phyloP scores from a whole-genome alignment of 2,113 vertebrate species.

The Chionomys nivalis region DNA sequence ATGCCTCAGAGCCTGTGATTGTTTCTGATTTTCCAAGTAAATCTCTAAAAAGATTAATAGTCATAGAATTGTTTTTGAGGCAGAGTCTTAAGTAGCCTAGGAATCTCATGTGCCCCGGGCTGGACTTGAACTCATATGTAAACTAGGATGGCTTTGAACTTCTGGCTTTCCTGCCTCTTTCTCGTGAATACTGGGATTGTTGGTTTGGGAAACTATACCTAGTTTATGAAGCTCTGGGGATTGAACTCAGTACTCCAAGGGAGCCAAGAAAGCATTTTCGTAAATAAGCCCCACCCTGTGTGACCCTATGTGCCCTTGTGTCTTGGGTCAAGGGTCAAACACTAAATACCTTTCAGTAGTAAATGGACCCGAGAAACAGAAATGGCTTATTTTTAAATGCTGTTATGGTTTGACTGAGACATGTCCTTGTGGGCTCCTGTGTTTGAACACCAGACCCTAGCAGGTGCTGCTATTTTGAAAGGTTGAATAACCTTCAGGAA shows the following conservation, averaged over 20 bases:
- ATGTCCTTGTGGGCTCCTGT: too few relatives aligned
- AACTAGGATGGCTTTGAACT: neutral
- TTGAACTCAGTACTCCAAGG: neutral
- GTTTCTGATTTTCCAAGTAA: neutral
- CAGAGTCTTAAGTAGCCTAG: neutral
- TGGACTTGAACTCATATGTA: neutral
- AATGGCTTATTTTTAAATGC: neutral
- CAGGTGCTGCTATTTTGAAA: neutral
- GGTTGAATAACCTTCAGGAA: neutral
- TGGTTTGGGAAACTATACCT: neutral
- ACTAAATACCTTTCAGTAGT: neutral
- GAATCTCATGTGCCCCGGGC: too few relatives aligned
- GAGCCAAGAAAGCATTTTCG: too few relatives aligned
- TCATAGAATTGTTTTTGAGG: neutral
- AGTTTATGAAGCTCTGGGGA: neutral
- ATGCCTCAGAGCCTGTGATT: neutral
- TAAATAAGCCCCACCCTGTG: neutral
- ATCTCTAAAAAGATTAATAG: neutral
- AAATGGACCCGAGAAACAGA: neutral
- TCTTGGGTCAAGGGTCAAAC: neutral
- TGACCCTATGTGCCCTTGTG: neutral
- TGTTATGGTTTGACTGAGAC: neutral
- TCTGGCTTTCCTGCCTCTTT: neutral
- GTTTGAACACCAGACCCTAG: neutral
- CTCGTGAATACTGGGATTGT: neutral